Conservation (phyloP, 1,140 invertebrate species). For the Drosophila guanche region DNA sequence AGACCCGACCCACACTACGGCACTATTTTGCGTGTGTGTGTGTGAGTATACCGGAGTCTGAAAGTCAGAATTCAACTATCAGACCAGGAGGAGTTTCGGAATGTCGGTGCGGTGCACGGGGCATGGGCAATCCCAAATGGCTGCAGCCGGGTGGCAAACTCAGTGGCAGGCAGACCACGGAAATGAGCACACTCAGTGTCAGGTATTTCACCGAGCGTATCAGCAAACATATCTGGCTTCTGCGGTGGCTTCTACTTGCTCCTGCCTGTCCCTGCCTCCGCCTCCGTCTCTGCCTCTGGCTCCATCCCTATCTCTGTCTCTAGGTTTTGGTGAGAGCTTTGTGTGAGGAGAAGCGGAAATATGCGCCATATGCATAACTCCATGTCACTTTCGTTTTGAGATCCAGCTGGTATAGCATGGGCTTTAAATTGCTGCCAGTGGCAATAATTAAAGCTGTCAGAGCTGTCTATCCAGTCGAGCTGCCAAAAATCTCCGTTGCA, state of each 20-base stretch:
- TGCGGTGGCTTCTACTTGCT: conserved; percentile 47
- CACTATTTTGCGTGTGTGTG: too few species aligned
- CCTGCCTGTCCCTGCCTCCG: conserved; percentile 13
- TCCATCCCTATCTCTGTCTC: conserved; percentile 1
- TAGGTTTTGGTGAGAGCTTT: conserved; percentile 9
- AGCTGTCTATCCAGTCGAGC: conserved; percentile 42
- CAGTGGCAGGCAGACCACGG: conserved; percentile 49
- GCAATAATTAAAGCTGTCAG: conserved; percentile 52
- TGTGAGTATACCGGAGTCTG: conserved; percentile 7
- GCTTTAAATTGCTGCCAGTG: conserved; percentile 44
- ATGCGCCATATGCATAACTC: conserved; percentile 56
- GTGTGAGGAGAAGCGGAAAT: conserved; percentile 20
- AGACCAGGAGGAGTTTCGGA: conserved; percentile 40
- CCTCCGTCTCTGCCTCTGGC: background rate
- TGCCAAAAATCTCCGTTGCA: conserved; percentile 65
- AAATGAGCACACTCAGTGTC: conserved; percentile 75
- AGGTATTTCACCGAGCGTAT: conserved; percentile 58
- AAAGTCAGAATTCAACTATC: conserved; percentile 44
- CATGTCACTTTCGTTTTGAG: conserved; percentile 41
- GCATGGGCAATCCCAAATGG: background rate
- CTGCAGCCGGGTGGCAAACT: background rate
- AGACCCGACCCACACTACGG: conserved; percentile 12
- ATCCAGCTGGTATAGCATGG: conserved; percentile 2
- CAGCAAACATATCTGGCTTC: conserved; percentile 59
- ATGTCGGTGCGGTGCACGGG: conserved; percentile 41